phyloP scores from a whole-genome alignment of 2,888 invertebrate genomes.

The Phaonia tiefii region DNA sequence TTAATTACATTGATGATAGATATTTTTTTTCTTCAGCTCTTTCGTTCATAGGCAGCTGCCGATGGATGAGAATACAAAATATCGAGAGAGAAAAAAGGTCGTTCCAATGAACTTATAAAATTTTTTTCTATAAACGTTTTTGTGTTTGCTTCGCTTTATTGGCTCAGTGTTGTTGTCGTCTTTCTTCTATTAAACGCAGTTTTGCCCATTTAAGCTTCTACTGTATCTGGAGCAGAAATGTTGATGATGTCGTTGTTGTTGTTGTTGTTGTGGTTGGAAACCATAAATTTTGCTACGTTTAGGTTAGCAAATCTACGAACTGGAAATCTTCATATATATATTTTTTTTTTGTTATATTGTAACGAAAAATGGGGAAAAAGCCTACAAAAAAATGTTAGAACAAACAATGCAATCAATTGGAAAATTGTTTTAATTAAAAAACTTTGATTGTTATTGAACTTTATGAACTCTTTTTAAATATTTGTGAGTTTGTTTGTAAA shows the following conservation, averaged over 20 bases:
- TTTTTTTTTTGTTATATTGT: neutral
- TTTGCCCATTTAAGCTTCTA: neutral
- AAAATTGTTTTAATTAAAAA: slow-evolving; percentile 66
- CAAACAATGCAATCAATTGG: slow-evolving; percentile 61
- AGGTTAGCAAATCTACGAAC: neutral
- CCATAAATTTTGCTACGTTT: slow-evolving; percentile 27
- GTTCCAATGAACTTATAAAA: slow-evolving; percentile 6
- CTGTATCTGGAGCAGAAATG: neutral
- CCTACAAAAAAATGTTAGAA: slow-evolving; percentile 15
- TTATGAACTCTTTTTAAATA: slow-evolving; percentile 45
- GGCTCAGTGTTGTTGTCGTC: neutral
- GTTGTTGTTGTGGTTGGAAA: neutral
- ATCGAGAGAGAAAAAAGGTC: neutral
- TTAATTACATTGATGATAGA: slow-evolving; percentile 45
- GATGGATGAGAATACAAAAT: neutral
- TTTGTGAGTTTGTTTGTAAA: neutral
- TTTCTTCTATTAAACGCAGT: neutral
- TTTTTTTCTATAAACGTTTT: neutral
- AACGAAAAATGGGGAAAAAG: neutral
- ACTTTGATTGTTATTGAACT: slow-evolving; percentile 64
- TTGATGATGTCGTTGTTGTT: neutral
- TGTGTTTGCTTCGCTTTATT: neutral
- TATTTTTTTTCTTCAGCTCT: neutral
- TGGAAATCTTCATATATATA: slow-evolving; percentile 4
- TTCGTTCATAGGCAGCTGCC: neutral